These are phyloP conservation scores for Drosophila phalerata DNA, from an alignment of 2,888 invertebrate genomes.

Conservation along the genomic window DNA sequence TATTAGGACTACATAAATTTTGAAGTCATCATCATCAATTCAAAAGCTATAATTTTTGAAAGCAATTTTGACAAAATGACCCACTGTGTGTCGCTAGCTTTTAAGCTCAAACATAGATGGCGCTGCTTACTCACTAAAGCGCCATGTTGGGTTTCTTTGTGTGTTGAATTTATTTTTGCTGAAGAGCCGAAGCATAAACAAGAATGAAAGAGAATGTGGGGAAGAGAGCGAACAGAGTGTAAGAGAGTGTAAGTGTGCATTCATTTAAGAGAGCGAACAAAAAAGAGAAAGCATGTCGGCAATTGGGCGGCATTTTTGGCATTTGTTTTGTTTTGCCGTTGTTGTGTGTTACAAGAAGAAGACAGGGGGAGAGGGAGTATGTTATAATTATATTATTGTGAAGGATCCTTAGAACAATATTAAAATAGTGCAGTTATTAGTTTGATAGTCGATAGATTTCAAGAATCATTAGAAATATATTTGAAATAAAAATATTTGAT, in stretches of 20 bases:
- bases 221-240: background rate
- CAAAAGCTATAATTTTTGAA: background rate
- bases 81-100: conserved; percentile 5
- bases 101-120: conserved; percentile 16
- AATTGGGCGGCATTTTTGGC: conserved; percentile 8
- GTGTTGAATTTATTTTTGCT: conserved; percentile 16
- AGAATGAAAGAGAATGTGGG: background rate
- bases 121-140: background rate
- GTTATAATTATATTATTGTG: background rate
- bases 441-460: too few relatives aligned
- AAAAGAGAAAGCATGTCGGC: background rate
- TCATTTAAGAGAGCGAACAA: conserved; percentile 4
- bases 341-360: background rate
- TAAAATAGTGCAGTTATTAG: too few relatives aligned
- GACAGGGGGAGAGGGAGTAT: background rate
- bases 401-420: too few relatives aligned
- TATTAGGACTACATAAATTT: too few relatives aligned
- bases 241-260: background rate
- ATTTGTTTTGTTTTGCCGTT: conserved; percentile 17
- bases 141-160: conserved; percentile 8
- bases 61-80: background rate
- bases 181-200: background rate
- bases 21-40: background rate
- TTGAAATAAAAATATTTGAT: too few relatives aligned
- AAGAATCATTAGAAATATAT: too few relatives aligned